Conservation (phyloP, 1,140 invertebrate species). For the Schlechtendalia chinensis region DNA sequence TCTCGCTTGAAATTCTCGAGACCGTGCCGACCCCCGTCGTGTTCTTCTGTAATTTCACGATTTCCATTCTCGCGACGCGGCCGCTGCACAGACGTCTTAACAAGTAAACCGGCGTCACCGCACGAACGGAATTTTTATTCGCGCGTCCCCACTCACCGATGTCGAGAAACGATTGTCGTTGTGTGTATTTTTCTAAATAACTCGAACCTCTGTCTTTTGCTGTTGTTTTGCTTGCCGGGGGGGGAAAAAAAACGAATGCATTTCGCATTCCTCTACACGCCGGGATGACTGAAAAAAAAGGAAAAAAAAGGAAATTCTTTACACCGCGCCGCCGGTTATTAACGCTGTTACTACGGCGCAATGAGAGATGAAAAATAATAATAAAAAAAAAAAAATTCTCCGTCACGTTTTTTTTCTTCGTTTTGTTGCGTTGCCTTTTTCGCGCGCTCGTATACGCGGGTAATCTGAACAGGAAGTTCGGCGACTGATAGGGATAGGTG, state of each 20-base stretch:
- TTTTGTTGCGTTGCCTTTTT: conserved; percentile 18
- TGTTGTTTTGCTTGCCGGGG: no score
- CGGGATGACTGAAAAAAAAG: neutral
- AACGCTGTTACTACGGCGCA: neutral
- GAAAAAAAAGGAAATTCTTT: conserved; percentile 24
- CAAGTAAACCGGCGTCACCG: no score
- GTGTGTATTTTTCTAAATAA: no score
- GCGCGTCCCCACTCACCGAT: no score
- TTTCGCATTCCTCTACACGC: neutral
- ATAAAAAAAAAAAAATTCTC: conserved; percentile 7
- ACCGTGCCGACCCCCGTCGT: no score
- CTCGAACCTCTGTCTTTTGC: no score
- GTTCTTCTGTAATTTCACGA: no score
- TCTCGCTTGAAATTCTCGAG: conserved; percentile 29
- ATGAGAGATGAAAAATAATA: neutral
- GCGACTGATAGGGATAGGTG: conserved; percentile 48
- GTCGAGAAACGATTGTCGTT: no score
- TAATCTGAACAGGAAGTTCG: conserved; percentile 27
- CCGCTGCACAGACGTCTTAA: no score
- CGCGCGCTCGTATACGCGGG: neutral
- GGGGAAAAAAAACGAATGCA: no score
- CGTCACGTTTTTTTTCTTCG: neutral
- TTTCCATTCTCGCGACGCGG: no score
- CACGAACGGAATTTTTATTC: no score
- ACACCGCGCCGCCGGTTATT: conserved; percentile 23